A percentile compares a stretch with the other conserved stretches of the same genome.
Conservation (phyloP, 1,140 invertebrate genomes). For the Cotesia typhae region DNA sequence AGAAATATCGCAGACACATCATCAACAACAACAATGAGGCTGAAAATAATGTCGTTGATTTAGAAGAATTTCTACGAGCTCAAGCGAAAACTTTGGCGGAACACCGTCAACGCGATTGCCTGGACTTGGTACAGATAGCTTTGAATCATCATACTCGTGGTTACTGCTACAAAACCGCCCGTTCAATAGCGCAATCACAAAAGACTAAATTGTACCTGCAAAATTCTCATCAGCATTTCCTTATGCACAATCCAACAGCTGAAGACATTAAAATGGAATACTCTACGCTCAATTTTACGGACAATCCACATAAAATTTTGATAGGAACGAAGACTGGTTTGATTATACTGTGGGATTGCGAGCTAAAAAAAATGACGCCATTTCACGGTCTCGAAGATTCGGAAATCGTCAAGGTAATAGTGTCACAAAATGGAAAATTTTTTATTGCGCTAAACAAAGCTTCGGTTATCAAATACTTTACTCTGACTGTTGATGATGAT, state of each 20-base stretch:
- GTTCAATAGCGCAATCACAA: constrained; percentile 50
- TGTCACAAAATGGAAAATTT: constrained; percentile 47
- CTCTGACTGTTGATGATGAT: constrained; percentile 42
- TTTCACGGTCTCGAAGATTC: constrained; percentile 49
- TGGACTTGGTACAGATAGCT: constrained; percentile 65
- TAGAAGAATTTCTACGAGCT: constrained; percentile 57
- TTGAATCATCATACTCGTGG: constrained; percentile 57
- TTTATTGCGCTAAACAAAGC: constrained; percentile 56
- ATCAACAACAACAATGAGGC: constrained; percentile 45
- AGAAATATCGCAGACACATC: constrained; percentile 66
- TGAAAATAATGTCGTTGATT: constrained; percentile 47
- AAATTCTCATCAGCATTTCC: constrained; percentile 45
- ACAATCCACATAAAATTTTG: constrained; percentile 54
- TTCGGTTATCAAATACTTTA: constrained; percentile 57
- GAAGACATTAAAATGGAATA: constrained; percentile 52
- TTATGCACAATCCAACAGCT: constrained; percentile 43
- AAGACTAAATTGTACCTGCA: constrained; percentile 49
- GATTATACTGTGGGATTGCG: constrained; percentile 54
- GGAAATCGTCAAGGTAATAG: constrained; percentile 54
- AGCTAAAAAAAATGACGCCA: constrained; percentile 44
- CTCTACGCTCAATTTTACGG: constrained; percentile 52
- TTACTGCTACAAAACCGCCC: constrained; percentile 56
- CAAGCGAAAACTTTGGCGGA: constrained; percentile 61
- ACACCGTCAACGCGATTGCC: constrained; percentile 55
- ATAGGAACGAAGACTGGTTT: constrained; percentile 50